Base-by-base conservation (phyloP, 1,140 invertebrate species). In the Hormaphis cornu region DNA sequence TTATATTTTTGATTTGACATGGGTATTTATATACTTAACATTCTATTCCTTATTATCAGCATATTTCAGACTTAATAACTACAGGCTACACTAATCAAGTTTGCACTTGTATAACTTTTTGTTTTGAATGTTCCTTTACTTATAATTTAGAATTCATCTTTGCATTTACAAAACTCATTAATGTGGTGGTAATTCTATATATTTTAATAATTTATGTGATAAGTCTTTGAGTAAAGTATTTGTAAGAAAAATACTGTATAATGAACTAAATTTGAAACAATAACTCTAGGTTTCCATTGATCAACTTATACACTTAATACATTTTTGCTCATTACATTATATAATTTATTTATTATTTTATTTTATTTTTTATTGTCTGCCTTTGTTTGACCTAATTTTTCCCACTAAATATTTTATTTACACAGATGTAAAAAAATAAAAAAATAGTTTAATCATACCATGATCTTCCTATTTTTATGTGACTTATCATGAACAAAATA, bases 401-500 rank as follows among this genome's bases (percentile, higher is more conserved):
- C 18, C 28, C 44, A 22, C 61, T 20, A 66, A 50, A 35, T 66
- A 48, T 66, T 50, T 50, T 66, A 66, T 66, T 66, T 66, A 48
- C 50, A 33, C 35, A 66, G 28, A 46, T 4, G 4, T 46, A 46
- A 58, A 58, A 10, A 30, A n/a, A 50, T 8, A 66, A 40, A 58
- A 37, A 1, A 56, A 35, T 37, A 37, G 24, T 58, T 24, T 58
- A 24, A 58, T 48, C 50, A 48, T 33, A 30, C 28, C 33, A 63
- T 20, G 20, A 66, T 66, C 42, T 66, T 66, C 61, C 61, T 66
- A 50, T 46, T 61, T 66, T 63, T 66, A 66, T 66, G 26, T 66
- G 20, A 66, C 44, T 33, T n/a, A n/a, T n/a, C n/a, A 35, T 66
- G 61, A 66, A 66, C 61, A 66, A 50, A 18, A 66, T 66, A 58